Evolutionary conservation across 2,888 invertebrate species (phyloP), one percentile per base, ranked within the genome.

Genomic region (Muschampia staudingeri): DNA sequence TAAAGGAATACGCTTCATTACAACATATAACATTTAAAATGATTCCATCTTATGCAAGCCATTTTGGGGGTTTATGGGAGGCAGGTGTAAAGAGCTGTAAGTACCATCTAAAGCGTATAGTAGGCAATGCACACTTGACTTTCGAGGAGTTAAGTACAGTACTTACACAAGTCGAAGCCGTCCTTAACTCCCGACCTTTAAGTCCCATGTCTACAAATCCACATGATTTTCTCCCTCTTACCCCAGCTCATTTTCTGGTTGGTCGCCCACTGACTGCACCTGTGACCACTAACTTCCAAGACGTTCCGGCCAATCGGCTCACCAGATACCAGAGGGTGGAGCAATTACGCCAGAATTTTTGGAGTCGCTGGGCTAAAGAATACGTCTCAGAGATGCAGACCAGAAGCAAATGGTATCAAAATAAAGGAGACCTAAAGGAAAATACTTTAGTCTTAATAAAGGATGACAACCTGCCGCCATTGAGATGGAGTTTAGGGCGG

Each of bases 171-270:
- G 42, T 84, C 11, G 83, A 85, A 67, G 82, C 82, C 12, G 71
- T 83, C 19, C 76, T 85, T 14, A 83, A 85, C 52, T 82, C 82
- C 52, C 77, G 83, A 19, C 85, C 85, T 34, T 48, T 85, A 30
- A 65, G 52, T 34, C 80, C 84, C 11, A 16, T 84, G 30, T 78
- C 80, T 16, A 56, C 75, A n/a, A 48, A 73, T 25, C 71, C 78
- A 7, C 34, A 61, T 16, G 78, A 78, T 56, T 30, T 69, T 12
- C 25, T 48, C 34, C 84, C 84, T 9, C 76, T 90, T 16, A 89
- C 88, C 0, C 89, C 90, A 14, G 89, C 82, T 2, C 90, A 90
- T 72, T 87, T 88, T 69, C 78, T 90, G 6, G 81, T 89, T 12
- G 88, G 88, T 16, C 14, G 76, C 48, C 56, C 56, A 12, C 56